phyloP scores from a whole-genome alignment of 2,888 invertebrate species.

The Mantis religiosa region DNA sequence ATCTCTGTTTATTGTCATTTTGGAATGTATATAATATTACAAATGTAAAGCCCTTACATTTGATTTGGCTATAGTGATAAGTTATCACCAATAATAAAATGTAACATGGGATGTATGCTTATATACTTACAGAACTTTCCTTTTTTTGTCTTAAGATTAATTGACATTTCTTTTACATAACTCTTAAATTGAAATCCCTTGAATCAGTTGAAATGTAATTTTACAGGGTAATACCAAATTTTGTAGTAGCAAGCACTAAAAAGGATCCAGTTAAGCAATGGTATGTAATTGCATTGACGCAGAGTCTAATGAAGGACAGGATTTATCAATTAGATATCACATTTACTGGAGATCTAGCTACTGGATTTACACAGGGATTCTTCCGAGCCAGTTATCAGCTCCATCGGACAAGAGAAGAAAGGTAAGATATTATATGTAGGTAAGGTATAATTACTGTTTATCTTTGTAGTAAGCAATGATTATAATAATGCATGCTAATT shows the following conservation, averaged over 20 bases:
- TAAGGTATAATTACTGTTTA: background rate
- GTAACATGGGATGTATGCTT: too few species aligned
- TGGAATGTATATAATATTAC: too few species aligned
- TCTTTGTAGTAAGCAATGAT: background rate
- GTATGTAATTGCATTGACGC: slow-evolving; percentile 57
- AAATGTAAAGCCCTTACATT: too few species aligned
- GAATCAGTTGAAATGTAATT: slow-evolving; percentile 1
- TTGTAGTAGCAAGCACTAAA: slow-evolving; percentile 44
- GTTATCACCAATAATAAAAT: too few species aligned
- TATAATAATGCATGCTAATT: too few species aligned
- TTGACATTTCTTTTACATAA: too few species aligned
- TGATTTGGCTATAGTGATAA: too few species aligned
- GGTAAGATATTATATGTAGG: slow-evolving; percentile 1
- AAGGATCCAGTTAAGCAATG: slow-evolving; percentile 59
- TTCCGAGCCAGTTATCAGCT: slow-evolving; percentile 60
- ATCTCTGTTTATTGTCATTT: too few species aligned
- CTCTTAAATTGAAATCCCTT: too few species aligned
- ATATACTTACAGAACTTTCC: too few species aligned
- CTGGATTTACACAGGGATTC: slow-evolving; percentile 61
- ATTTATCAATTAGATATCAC: slow-evolving; percentile 59
- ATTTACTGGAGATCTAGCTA: slow-evolving; percentile 63
- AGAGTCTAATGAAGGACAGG: slow-evolving; percentile 52
- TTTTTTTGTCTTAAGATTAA: too few species aligned
- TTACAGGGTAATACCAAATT: background rate
- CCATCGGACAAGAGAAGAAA: slow-evolving; percentile 29